Evolutionary conservation across 2,797 vertebrate species (phyloP), one percentile per base, ranked within the genome.

Genomic region (Bradypodion ventrale): DNA sequence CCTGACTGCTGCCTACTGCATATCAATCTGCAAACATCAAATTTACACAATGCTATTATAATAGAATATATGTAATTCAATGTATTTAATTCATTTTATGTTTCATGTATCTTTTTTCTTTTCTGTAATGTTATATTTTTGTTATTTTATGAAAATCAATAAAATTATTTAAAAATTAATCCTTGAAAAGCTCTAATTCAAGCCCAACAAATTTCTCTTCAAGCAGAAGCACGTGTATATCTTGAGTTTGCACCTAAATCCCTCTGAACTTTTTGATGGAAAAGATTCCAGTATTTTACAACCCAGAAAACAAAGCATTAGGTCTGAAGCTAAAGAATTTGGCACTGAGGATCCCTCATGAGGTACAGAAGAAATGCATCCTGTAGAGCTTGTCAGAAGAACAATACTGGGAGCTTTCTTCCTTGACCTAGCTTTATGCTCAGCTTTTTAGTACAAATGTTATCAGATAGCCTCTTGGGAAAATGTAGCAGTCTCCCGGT

Each of bases 381-480:
- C 37, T 63, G 2, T 42, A 21, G 7, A 8, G 35, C 69, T 72
- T 40, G 52, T 79, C 63, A 75, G 44, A 65, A 25, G 62, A 16
- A 49, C 2, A 60, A 44, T 23, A 23, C 66, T 52, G 84, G 44
- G 75, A 65, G 7, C 83, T 29, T 52, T 35, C 85, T 70, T 68
- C 77, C 89, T 85, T 87, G 52, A 76, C 35, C 80, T 16, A 62
- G 69, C 42, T 62, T 9, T 85, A 84, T 37, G 79, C 2, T 21
- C 52, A n/a, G 40, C 70, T 83, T 82, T 76, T 85, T 76, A 76
- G 59, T 76, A 75, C 27, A 25, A 84, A 37, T 68, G 83, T 66
- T 56, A 79, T 82, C 74, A 85, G 66, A 76, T 76, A 82, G 78
- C 21, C 7, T 52, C 77, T 70, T 63, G 56, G 79, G 49, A 72